Evolutionary conservation across 1,140 invertebrate species (phyloP), one percentile per base, ranked within the genome.

Genomic region (Achatina immaculata): DNA sequence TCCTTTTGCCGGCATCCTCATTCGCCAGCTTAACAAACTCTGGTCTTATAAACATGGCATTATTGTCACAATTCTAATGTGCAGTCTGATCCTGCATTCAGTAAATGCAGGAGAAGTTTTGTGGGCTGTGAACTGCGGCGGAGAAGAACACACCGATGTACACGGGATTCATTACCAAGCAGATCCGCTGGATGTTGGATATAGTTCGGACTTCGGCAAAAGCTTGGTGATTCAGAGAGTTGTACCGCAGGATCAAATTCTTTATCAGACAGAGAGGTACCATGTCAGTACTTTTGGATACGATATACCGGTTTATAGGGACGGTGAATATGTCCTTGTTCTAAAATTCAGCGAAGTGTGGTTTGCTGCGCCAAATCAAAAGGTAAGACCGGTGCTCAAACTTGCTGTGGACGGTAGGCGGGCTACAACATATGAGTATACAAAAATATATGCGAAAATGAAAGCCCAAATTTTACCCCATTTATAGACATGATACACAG

Each of bases 271-370:
- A 21, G 91, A 91, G 78, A 78, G 91, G 72, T 92, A 91, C 85
- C 88, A 91, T 84, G 84, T 86, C 65, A 88, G 85, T 40, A 90
- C 86, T 7, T 92, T 92, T 85, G 87, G 86, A n/a, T 91, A 92
- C 81, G 88, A 90, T 40, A 84, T 92, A 73, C 90, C 90, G 14
- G 82, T 91, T 14, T 84, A 82, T 78, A 83, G 84, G 75, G 90
- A 91, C 80, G 91, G 90, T 21, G 90, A 91, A 68, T 92, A 91
- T 87, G 89, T 91, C 9, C 62, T 92, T n/a, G 90, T 90, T 65
- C 75, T 92, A 69, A 92, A 92, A 82, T 92, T 92, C 82, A 89
- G 89, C 83, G 91, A 92, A 86, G 91, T 92, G 24, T 92, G 91
- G 91, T 92, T 92, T 80, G 89, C 89, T 40, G 86, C 89, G 28